A percentile compares a stretch with the other conserved stretches of the same genome.
Conservation (phyloP, 2,797 vertebrate genomes). For the Gymnopithys bicolor region DNA sequence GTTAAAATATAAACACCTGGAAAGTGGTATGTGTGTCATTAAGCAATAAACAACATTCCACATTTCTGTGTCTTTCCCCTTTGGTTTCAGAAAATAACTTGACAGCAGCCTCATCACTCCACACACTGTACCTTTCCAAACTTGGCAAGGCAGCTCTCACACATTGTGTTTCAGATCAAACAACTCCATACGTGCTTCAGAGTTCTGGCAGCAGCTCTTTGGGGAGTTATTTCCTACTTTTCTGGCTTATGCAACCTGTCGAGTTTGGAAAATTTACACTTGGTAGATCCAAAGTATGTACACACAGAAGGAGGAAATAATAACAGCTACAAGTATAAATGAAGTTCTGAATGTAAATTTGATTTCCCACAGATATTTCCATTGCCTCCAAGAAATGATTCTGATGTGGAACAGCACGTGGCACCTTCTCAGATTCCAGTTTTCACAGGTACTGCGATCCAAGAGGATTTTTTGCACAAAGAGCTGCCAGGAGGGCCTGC, state of each 20-base stretch:
- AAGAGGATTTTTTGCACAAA: background rate
- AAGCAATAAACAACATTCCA: background rate
- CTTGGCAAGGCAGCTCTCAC: background rate
- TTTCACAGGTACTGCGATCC: background rate
- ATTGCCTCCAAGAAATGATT: conserved; percentile 14
- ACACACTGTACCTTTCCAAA: conserved; percentile 40
- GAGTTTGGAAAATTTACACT: conserved; percentile 38
- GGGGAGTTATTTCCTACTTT: conserved; percentile 46
- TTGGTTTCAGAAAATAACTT: conserved; percentile 27
- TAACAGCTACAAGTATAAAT: conserved; percentile 7
- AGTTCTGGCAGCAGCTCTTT: conserved; percentile 22
- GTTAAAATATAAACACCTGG: background rate
- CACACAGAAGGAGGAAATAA: conserved; percentile 1
- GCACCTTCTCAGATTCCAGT: background rate
- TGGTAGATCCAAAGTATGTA: conserved; percentile 16
- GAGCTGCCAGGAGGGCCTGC: background rate
- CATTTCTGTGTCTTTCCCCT: background rate
- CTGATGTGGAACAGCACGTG: background rate
- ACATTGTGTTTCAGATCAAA: background rate
- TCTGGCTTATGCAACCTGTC: conserved; percentile 34
- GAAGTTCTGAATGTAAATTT: conserved; percentile 48
- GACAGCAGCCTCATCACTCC: conserved; percentile 8
- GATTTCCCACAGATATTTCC: conserved; percentile 38
- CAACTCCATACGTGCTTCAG: background rate
- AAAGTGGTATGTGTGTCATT: background rate